Evolutionary conservation across 2,113 vertebrate species (phyloP).

Genomic region (Tympanuchus pallidicinctus): DNA sequence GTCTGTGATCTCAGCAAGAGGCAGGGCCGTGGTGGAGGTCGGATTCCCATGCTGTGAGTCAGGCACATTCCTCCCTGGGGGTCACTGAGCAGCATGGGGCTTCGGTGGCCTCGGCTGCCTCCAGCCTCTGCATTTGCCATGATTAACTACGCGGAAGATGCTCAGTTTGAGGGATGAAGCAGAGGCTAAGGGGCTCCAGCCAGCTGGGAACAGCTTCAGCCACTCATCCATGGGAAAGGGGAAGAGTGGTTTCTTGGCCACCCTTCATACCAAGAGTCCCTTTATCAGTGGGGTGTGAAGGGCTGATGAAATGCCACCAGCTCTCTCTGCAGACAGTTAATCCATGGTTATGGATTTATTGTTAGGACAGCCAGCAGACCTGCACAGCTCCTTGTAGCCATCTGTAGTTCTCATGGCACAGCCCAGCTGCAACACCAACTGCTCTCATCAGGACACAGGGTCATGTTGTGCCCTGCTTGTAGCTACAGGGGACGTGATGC

Average conservation of each 20-base stretch:
- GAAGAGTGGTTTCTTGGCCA: background rate
- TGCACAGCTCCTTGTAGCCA: background rate
- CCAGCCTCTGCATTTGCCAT: rapidly evolving
- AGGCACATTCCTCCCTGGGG: constrained; percentile 28
- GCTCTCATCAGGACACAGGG: rapidly evolving
- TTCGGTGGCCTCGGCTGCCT: rapidly evolving
- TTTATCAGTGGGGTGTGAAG: background rate
- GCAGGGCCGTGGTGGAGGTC: background rate
- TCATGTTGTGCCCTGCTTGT: rapidly evolving
- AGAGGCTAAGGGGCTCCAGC: background rate
- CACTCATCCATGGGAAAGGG: background rate
- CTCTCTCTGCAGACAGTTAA: constrained; percentile 11
- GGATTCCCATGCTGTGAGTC: constrained; percentile 31
- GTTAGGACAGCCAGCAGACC: background rate
- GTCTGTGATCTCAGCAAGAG: background rate
- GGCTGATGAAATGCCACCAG: background rate
- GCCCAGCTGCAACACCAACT: background rate
- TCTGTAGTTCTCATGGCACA: background rate
- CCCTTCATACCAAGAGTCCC: background rate
- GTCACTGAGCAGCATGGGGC: background rate
- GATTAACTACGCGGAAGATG: background rate
- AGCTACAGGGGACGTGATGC: background rate
- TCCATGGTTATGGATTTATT: constrained; percentile 36
- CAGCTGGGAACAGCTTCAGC: background rate
- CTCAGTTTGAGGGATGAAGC: background rate